Evolutionary conservation across 2,888 invertebrate genomes (phyloP).

Genomic region (Drosophila flavopinicola): DNA sequence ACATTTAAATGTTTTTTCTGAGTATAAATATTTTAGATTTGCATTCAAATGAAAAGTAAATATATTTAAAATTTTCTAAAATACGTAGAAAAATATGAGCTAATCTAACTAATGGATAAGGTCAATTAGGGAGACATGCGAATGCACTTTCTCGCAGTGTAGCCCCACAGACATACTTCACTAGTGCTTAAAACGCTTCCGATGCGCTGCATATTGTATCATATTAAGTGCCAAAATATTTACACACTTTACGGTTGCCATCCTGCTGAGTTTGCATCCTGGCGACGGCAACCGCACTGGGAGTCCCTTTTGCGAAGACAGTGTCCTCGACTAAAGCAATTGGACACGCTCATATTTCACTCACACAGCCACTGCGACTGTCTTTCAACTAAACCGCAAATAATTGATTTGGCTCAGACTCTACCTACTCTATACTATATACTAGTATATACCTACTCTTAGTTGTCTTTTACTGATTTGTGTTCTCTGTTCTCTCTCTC

Average conservation of each 20-base stretch:
- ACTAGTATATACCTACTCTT: slow-evolving; percentile 9
- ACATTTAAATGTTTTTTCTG: no score
- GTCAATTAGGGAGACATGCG: no score
- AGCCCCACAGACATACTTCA: not conserved
- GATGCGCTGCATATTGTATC: slow-evolving; percentile 44
- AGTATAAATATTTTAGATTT: no score
- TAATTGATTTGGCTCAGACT: slow-evolving; percentile 80
- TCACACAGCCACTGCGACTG: slow-evolving; percentile 31
- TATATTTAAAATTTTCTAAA: no score
- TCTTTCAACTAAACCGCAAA: slow-evolving; percentile 77
- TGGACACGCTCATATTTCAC: slow-evolving; percentile 76
- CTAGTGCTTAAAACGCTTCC: not conserved
- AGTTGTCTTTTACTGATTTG: slow-evolving; percentile 32
- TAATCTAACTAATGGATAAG: no score
- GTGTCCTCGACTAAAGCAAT: slow-evolving; percentile 58
- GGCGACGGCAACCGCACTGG: slow-evolving; percentile 41
- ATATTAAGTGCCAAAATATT: slow-evolving; percentile 76
- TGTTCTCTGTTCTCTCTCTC: slow-evolving; percentile 3
- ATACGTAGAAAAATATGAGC: no score
- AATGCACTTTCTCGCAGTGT: no score
- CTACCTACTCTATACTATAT: slow-evolving; percentile 26
- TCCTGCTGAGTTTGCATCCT: slow-evolving; percentile 67
- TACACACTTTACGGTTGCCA: slow-evolving; percentile 57
- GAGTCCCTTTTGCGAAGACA: not conserved
- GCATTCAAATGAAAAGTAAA: no score